Conservation (phyloP, 2,888 invertebrate genomes). For the Pollenia amentaria region DNA sequence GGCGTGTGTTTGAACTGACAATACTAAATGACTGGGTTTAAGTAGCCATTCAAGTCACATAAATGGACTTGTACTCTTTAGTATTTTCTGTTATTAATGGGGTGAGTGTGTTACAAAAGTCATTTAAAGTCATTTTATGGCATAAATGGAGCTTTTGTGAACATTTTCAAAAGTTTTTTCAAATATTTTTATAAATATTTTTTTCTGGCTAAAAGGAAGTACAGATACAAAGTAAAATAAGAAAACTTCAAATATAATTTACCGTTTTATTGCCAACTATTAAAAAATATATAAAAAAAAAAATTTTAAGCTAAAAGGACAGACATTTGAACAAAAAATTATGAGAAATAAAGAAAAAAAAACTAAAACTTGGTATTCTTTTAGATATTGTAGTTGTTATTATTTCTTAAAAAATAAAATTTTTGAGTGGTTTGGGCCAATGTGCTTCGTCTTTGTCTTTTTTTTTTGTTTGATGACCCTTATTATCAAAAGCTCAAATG, state of each 20-base stretch:
- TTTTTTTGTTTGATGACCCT: conserved; percentile 55
- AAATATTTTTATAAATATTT: too few species aligned
- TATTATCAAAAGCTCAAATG: conserved; percentile 73
- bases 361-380: conserved; percentile 12
- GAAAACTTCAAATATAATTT: conserved; percentile 24
- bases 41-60: neutral
- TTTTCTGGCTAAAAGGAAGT: neutral
- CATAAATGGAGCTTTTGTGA: conserved; percentile 36
- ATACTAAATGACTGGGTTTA: conserved; percentile 3
- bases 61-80: neutral
- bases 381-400: neutral
- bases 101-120: conserved; percentile 60
- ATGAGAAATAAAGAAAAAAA: neutral
- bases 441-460: conserved; percentile 6
- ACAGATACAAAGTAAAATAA: neutral
- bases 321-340: neutral
- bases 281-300: neutral
- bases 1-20: conserved; percentile 6
- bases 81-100: conserved; percentile 50
- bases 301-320: conserved; percentile 12
- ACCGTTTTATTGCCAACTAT: conserved; percentile 37
- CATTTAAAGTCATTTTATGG: conserved; percentile 50
- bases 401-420: conserved; percentile 10
- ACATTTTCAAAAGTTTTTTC: neutral
- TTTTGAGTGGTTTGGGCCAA: conserved; percentile 12